Percentiles rank a stretch among this genome's conserved stretches.
Conservation (phyloP, 1,140 invertebrate species). For the Sarcophaga bullata region DNA sequence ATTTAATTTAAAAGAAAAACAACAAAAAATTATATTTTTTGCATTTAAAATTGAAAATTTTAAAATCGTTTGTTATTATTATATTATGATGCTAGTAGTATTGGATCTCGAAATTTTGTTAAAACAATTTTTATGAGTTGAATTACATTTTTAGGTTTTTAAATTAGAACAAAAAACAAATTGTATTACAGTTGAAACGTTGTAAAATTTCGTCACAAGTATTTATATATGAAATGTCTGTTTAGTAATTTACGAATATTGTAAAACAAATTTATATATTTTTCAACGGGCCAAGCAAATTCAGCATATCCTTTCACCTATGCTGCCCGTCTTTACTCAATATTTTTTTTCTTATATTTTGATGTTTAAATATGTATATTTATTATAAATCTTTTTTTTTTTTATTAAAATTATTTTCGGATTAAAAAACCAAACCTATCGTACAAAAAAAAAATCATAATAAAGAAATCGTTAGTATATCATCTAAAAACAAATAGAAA, state of each 20-base stretch:
- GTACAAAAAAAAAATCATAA: slow-evolving; percentile 27
- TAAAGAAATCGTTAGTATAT: slow-evolving; percentile 15
- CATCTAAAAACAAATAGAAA: slow-evolving; percentile 9
- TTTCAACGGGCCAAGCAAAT: not conserved
- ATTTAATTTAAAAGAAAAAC: no score
- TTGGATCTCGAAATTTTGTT: not conserved
- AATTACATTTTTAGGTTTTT: not conserved
- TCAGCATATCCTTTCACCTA: not conserved
- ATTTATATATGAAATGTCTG: not conserved
- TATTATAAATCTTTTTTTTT: not conserved
- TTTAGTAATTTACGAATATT: slow-evolving; percentile 14
- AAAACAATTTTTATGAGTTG: not conserved
- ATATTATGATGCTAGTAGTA: no score
- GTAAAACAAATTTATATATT: not conserved
- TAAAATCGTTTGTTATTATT: not conserved
- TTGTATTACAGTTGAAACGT: not conserved
- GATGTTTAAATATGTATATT: not conserved
- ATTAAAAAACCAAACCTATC: slow-evolving; percentile 27
- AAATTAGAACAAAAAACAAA: no score
- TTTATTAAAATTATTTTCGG: not conserved
- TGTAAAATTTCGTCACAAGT: not conserved
- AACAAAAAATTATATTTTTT: not conserved
- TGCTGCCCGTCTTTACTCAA: not conserved
- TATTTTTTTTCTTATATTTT: not conserved
- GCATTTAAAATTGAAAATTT: not conserved